These are phyloP conservation scores for Maccullochella peelii DNA, from an alignment of 2,113 vertebrate species.

Conservation along the genomic window DNA sequence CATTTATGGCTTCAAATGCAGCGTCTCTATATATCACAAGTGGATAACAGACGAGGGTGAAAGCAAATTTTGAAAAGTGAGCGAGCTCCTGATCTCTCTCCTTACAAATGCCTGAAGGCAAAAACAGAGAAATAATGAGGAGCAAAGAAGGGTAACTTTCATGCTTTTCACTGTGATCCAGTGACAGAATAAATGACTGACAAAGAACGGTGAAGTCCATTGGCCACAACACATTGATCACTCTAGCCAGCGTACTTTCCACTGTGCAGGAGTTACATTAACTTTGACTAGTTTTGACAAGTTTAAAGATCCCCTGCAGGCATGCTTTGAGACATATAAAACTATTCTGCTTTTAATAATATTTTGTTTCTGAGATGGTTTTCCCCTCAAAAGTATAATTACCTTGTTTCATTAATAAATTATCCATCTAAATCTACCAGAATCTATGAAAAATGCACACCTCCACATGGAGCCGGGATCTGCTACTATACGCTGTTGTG, in stretches of 20 bases:
- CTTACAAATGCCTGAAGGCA: neutral
- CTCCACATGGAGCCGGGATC: too few species aligned
- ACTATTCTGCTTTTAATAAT: neutral
- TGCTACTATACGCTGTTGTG: too few species aligned
- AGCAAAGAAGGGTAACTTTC: neutral
- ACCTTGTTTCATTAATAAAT: too few species aligned
- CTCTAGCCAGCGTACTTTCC: neutral
- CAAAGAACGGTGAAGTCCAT: neutral
- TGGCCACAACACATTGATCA: neutral
- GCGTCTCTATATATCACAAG: neutral
- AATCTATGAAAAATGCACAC: neutral
- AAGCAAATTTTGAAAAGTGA: conserved; percentile 1
- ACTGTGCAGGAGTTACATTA: neutral
- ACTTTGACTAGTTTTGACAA: neutral
- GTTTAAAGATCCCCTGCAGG: neutral
- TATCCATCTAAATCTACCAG: neutral
- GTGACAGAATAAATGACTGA: neutral
- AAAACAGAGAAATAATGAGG: conserved; percentile 15
- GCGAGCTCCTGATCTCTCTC: neutral
- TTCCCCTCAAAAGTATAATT: too few species aligned
- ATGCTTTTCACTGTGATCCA: neutral
- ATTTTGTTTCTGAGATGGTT: too few species aligned
- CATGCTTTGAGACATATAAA: neutral
- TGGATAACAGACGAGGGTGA: neutral
- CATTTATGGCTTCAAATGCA: neutral